These are phyloP conservation scores for Zelleria hepariella DNA, from an alignment of 2,888 invertebrate species.

Conservation along the genomic window DNA sequence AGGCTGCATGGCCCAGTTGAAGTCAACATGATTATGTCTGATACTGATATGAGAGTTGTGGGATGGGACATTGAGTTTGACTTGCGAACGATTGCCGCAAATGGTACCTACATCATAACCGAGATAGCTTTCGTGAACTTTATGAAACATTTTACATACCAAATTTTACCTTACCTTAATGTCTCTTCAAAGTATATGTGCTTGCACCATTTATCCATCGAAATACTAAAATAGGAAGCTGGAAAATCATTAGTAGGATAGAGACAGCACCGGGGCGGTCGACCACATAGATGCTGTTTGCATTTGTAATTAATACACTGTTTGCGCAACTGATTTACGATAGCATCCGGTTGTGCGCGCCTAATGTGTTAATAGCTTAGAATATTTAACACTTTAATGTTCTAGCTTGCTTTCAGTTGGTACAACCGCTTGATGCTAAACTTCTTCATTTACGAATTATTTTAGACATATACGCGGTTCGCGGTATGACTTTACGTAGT, in stretches of 20 bases:
- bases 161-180: neutral
- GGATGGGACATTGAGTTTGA: no score
- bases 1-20: no score
- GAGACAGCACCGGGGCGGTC: slow-evolving; percentile 64
- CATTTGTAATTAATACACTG: slow-evolving; percentile 72
- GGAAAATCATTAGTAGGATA: slow-evolving; percentile 65
- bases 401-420: neutral
- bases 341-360: slow-evolving; percentile 50
- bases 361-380: slow-evolving; percentile 68
- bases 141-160: no score
- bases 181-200: neutral
- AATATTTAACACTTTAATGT: slow-evolving; percentile 38
- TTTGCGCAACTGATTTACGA: slow-evolving; percentile 70
- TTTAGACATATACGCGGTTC: no score
- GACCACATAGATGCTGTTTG: slow-evolving; percentile 61
- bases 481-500: no score
- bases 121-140: no score
- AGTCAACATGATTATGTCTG: no score
- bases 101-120: neutral
- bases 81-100: no score
- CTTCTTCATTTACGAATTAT: no score
- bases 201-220: neutral
- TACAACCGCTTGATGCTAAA: no score
- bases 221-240: neutral
- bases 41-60: no score